Evolutionary conservation across 2,888 invertebrate genomes (phyloP).

Genomic region (Ligdia adustata): DNA sequence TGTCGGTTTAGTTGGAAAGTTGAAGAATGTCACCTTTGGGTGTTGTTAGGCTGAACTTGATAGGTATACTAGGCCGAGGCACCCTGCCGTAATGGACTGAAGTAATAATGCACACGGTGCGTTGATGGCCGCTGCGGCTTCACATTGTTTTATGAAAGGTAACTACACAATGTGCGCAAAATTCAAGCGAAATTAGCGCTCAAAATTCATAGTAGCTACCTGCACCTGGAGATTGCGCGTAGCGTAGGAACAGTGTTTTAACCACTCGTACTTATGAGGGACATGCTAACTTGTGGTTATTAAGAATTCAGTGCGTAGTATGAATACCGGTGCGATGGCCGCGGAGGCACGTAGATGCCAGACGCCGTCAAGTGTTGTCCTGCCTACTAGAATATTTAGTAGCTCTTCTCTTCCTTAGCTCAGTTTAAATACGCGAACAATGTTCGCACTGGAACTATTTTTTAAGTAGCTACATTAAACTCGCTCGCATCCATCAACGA

Average conservation of each 20-base stretch:
- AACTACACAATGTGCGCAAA: constrained; percentile 12
- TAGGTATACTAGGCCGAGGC: too few species aligned
- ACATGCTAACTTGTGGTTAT: constrained; percentile 27
- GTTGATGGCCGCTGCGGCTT: constrained; percentile 2
- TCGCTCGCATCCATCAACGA: neutral
- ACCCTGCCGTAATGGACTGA: constrained; percentile 3
- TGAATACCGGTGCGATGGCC: constrained; percentile 28
- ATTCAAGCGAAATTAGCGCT: constrained; percentile 19
- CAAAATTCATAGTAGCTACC: constrained; percentile 18
- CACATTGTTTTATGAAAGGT: neutral
- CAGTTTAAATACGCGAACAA: neutral
- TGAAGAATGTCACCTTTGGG: constrained; percentile 43
- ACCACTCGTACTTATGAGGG: constrained; percentile 21
- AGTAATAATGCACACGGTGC: constrained; percentile 16
- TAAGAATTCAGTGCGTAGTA: constrained; percentile 34
- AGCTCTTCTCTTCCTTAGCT: constrained; percentile 2
- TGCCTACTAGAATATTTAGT: constrained; percentile 20
- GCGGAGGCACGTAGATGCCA: constrained; percentile 28
- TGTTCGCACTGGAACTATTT: too few species aligned
- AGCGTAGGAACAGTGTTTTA: constrained; percentile 11
- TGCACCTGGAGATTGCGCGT: constrained; percentile 12
- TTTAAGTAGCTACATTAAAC: neutral
- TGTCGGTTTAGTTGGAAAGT: constrained; percentile 43
- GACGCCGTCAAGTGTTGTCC: constrained; percentile 17
- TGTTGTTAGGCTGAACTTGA: constrained; percentile 11